Evolutionary conservation across 2,888 invertebrate species (phyloP).

Genomic region (Machimus rusticus): DNA sequence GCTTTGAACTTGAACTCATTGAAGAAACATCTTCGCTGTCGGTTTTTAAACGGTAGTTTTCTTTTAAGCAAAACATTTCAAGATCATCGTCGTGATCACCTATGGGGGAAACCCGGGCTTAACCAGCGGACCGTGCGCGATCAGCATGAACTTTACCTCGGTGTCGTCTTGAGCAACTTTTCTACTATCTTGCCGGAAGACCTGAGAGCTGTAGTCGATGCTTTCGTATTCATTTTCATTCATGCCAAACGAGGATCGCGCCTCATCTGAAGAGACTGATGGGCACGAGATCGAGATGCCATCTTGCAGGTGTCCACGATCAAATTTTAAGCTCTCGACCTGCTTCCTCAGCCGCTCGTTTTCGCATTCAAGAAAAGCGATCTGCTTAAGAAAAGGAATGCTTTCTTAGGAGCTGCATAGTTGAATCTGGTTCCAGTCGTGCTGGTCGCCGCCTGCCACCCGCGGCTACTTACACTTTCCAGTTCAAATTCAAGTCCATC

Average conservation of each 20-base stretch:
- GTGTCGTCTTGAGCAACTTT: not conserved
- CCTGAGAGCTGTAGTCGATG: not conserved
- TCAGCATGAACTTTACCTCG: not conserved
- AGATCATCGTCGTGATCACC: not conserved
- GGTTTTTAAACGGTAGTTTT: not conserved
- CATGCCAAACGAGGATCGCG: slow-evolving; percentile 40
- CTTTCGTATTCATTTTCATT: slow-evolving; percentile 16
- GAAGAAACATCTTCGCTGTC: not conserved
- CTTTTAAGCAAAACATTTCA: not conserved
- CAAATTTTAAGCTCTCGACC: slow-evolving; percentile 51
- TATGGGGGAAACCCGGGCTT: not conserved
- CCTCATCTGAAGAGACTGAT: slow-evolving; percentile 50
- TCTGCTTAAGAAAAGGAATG: slow-evolving; percentile 49
- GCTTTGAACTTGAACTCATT: slow-evolving; percentile 18
- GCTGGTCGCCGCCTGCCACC: not conserved
- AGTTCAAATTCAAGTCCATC: slow-evolving; percentile 61
- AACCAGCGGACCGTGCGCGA: not conserved
- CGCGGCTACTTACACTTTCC: slow-evolving; percentile 55
- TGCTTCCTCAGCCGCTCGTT: slow-evolving; percentile 56
- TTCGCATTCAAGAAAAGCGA: slow-evolving; percentile 58
- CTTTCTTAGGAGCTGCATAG: not conserved
- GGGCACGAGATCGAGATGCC: slow-evolving; percentile 13
- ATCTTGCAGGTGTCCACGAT: slow-evolving; percentile 13
- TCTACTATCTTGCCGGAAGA: not conserved
- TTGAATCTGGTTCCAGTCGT: not conserved